Evolutionary conservation across 2,797 vertebrate genomes (phyloP).

Genomic region (Hydrocynus forskahlii): DNA sequence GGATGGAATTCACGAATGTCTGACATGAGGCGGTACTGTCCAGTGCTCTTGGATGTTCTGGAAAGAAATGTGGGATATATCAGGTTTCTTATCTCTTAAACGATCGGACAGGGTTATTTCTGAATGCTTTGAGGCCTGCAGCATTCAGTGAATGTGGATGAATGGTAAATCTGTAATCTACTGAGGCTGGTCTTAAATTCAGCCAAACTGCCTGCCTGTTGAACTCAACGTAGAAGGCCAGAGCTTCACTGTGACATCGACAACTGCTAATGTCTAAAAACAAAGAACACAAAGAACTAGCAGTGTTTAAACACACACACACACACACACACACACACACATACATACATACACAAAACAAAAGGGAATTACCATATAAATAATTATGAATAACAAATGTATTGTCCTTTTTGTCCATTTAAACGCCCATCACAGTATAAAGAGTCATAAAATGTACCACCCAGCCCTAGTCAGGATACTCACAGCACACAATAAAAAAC

Average conservation of each 20-base stretch:
- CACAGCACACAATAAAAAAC: too few relatives aligned
- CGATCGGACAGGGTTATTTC: conserved; percentile 1
- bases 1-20: neutral
- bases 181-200: neutral
- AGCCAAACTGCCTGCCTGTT: neutral
- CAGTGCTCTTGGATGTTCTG: neutral
- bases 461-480: too few relatives aligned
- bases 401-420: too few relatives aligned
- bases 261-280: neutral
- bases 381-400: too few relatives aligned
- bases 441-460: too few relatives aligned
- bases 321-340: too few relatives aligned
- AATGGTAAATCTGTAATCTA: neutral
- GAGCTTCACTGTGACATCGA: neutral
- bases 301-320: too few relatives aligned
- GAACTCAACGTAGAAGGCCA: neutral
- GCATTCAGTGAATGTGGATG: neutral
- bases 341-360: too few relatives aligned
- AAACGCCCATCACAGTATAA: too few relatives aligned
- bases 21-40: neutral
- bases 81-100: conserved; percentile 10
- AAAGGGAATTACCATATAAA: too few relatives aligned
- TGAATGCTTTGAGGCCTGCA: neutral
- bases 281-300: neutral
- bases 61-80: neutral